Percentiles rank a stretch among this genome's conserved stretches.
phyloP scores from a whole-genome alignment of 2,113 vertebrate species.

The Ctenodactylus gundi region DNA sequence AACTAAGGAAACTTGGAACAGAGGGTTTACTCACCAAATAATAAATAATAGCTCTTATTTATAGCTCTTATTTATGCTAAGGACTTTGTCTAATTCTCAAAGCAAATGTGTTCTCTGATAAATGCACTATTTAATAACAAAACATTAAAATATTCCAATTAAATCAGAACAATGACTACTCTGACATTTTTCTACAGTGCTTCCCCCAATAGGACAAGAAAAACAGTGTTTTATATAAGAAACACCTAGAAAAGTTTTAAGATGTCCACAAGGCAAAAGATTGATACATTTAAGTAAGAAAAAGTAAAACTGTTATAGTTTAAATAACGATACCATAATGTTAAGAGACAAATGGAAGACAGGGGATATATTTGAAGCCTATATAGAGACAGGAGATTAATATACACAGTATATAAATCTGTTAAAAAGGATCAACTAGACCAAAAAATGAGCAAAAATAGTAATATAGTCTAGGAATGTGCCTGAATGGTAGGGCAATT shows the following conservation, averaged over 20 bases:
- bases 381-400: not conserved
- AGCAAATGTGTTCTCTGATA: not conserved
- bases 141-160: not conserved
- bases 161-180: not conserved
- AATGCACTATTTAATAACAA: not conserved
- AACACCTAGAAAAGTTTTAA: not conserved
- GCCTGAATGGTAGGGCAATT: not conserved
- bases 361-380: not conserved
- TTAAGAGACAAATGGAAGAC: not conserved
- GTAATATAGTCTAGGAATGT: not conserved
- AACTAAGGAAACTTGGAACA: not conserved
- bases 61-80: not conserved
- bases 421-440: not conserved
- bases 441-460: not conserved
- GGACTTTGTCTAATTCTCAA: not conserved
- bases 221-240: not conserved
- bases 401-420: not conserved
- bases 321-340: not conserved
- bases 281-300: not conserved
- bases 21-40: conserved; percentile 31
- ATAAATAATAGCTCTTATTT: not conserved
- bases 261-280: not conserved
- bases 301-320: not conserved
- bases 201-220: not conserved
- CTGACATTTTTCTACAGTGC: not conserved